phyloP scores from a whole-genome alignment of 2,888 invertebrate species.

The Dendrolimus houi region DNA sequence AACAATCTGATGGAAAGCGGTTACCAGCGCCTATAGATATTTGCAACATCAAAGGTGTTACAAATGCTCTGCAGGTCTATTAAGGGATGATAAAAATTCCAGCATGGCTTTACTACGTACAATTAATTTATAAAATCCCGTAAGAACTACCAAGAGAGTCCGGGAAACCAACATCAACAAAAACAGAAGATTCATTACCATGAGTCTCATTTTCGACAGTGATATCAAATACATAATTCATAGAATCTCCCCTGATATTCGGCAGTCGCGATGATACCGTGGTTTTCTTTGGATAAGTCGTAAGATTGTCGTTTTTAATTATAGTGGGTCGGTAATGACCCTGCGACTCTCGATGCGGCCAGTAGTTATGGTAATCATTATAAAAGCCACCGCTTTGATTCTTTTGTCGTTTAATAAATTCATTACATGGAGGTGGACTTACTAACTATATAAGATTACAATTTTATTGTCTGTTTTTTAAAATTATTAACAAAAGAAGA shows the following conservation, averaged over 20 bases:
- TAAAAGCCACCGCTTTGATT: conserved; percentile 59
- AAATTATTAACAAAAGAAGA: too few relatives aligned
- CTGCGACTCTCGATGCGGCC: conserved; percentile 9
- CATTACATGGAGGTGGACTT: conserved; percentile 24
- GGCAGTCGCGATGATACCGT: conserved; percentile 26
- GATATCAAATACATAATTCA: conserved; percentile 45
- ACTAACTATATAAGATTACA: too few relatives aligned
- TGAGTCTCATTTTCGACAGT: conserved; percentile 24
- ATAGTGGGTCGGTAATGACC: conserved; percentile 22
- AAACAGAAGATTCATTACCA: conserved; percentile 8
- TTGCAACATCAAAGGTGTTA: too few relatives aligned
- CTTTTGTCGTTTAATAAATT: conserved; percentile 32
- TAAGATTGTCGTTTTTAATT: conserved; percentile 42
- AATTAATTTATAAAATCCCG: neutral
- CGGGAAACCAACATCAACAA: neutral
- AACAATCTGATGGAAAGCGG: too few relatives aligned
- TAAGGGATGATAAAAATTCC: too few relatives aligned
- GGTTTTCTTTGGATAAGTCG: conserved; percentile 21
- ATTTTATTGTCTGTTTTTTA: too few relatives aligned
- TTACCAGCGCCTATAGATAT: too few relatives aligned
- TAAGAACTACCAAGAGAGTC: neutral
- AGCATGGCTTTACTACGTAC: too few relatives aligned
- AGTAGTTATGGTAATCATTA: conserved; percentile 55
- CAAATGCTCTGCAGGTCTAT: too few relatives aligned
- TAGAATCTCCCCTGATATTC: conserved; percentile 22